A percentile compares a stretch with the other conserved stretches of the same genome.
These are phyloP conservation scores for Carduelis carduelis DNA, from an alignment of 2,797 vertebrate species.

Conservation along the genomic window DNA sequence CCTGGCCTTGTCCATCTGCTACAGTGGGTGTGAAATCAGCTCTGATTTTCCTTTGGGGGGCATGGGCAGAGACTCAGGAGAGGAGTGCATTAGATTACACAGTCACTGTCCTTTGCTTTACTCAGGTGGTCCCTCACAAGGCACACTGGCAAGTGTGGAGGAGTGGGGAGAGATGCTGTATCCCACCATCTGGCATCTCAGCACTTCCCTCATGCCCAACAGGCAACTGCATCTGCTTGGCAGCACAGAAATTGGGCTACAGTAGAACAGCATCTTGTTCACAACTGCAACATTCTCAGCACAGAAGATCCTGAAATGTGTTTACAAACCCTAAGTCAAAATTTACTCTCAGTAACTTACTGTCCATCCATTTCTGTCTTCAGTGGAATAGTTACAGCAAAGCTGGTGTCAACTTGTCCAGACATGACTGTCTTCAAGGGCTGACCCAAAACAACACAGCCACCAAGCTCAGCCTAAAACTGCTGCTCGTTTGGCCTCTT, in stretches of 20 bases:
- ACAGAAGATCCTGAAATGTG: background rate
- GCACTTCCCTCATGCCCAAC: background rate
- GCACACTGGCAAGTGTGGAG: background rate
- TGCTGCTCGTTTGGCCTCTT: background rate
- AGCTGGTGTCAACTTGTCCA: background rate
- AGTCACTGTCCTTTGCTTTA: background rate
- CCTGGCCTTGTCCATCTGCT: rapidly evolving
- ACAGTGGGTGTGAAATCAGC: background rate
- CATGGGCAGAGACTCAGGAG: background rate
- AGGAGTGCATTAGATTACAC: background rate
- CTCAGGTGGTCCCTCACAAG: background rate
- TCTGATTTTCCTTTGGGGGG: background rate
- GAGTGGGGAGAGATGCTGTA: background rate
- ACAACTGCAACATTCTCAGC: background rate
- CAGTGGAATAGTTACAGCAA: background rate
- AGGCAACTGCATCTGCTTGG: background rate
- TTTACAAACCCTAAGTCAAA: background rate
- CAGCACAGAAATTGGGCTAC: background rate
- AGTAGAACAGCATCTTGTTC: background rate
- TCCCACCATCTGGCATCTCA: background rate
- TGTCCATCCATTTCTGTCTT: background rate
- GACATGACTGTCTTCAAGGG: rapidly evolving
- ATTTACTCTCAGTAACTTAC: background rate
- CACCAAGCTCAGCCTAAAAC: rapidly evolving
- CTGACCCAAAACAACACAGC: background rate